Base-by-base conservation (phyloP, 2,888 invertebrate genomes). In the Agrilus biguttatus region DNA sequence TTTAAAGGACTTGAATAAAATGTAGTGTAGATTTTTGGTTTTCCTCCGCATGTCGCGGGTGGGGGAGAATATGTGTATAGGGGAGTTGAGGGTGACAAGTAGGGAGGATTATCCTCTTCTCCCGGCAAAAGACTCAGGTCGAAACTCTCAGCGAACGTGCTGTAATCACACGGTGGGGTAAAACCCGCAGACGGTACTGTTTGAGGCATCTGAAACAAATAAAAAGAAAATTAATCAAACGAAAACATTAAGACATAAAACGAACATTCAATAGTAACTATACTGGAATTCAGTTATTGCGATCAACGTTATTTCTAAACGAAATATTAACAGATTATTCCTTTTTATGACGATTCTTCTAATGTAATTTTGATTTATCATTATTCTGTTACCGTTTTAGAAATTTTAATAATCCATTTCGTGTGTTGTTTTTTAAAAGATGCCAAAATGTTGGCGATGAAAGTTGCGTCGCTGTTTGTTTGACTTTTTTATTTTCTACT, bases 131-230 rank as follows among this genome's bases (percentile, higher is more conserved):
- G 72, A 14, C 84, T 83, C 51, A 82, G 63, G 62, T 82, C 81
- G 62, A 82, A 81, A 52, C 73, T 75, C 54, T 80, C 78, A 40
- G 80, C 77, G 55, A 71, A 71, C 48, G 60, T 66, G 51, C 68
- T 71, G 65, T 75, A 76, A 59, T 76, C 76, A 62, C 80, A 81
- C 51, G 81, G 78, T 55, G 82, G 80, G 66, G 80, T 82, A 63
- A 77, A 80, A 65, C 81, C 82, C 58, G 80, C 80, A 55, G 80
- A 75, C 45, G 84, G 84, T 57, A 84, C 84, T 58, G 79, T 83
- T 71, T 85, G 85, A 67, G 84, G 82, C 83, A 84, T 84, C 85
- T 85, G 77, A 10, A 69, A 72, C 50, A 52, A 55, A 51, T 51
- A 47, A 48, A 41, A 45, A 43, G 28, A 14, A n/a, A 41, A 21